A percentile compares a stretch with the other conserved stretches of the same genome.
Conservation (phyloP, 2,888 invertebrate genomes). For the Argynnis bischoffii region DNA sequence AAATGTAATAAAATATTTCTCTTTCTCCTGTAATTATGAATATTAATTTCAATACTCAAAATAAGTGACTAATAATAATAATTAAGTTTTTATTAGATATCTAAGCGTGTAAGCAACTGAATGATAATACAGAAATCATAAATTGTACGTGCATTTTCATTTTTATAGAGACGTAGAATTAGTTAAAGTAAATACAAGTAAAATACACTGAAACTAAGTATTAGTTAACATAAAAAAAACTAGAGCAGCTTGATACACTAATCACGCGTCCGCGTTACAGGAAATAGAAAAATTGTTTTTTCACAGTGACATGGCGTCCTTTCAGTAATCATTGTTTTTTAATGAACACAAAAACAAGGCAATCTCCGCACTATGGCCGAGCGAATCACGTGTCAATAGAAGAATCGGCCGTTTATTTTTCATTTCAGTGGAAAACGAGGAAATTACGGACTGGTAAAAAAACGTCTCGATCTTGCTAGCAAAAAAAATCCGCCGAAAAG, state of each 20-base stretch:
- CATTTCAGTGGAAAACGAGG: conserved; percentile 71
- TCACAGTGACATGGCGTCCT: conserved; percentile 28
- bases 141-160: not conserved
- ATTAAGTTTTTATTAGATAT: too few species aligned
- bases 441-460: conserved; percentile 77
- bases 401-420: conserved; percentile 65
- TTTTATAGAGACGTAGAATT: not conserved
- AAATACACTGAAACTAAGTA: conserved; percentile 3
- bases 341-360: conserved; percentile 42
- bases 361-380: conserved; percentile 43
- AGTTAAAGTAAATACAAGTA: too few species aligned
- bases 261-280: conserved; percentile 16
- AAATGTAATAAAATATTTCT: too few species aligned
- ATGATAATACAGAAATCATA: not conserved
- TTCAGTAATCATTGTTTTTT: conserved; percentile 33
- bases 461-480: conserved; percentile 75
- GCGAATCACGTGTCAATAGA: conserved; percentile 63
- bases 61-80: too few species aligned
- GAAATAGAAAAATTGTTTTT: conserved; percentile 29
- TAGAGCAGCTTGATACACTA: conserved; percentile 19
- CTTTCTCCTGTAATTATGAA: too few species aligned
- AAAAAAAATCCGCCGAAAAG: conserved; percentile 76
- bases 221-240: conserved; percentile 16
- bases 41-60: too few species aligned
- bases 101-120: too few species aligned